Evolutionary conservation across 2,113 vertebrate genomes (phyloP).

Genomic region (Nerophis lumbriciformis): DNA sequence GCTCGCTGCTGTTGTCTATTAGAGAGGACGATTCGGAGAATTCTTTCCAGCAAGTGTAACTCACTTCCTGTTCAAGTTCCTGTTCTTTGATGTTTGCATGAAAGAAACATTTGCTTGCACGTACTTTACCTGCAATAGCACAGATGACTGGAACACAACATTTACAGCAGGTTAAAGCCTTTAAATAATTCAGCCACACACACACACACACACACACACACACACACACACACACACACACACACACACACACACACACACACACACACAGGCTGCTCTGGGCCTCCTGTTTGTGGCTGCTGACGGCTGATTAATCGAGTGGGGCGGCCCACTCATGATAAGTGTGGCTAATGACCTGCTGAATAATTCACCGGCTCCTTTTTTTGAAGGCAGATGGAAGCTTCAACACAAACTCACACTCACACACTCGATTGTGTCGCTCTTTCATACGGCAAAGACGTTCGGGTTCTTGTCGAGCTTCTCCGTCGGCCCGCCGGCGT

Average conservation of each 20-base stretch:
- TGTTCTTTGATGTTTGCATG: too few species aligned
- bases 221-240: neutral
- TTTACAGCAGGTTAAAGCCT: conserved; percentile 56
- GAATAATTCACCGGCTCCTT: conserved; percentile 66
- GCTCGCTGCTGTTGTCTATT: too few species aligned
- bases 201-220: neutral
- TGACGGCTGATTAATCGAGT: conserved; percentile 69
- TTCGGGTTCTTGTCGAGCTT: conserved; percentile 1
- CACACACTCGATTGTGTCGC: conserved; percentile 26
- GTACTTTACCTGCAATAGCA: conserved; percentile 53
- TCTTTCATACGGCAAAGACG: neutral
- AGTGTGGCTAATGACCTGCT: conserved; percentile 73
- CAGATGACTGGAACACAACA: conserved; percentile 57
- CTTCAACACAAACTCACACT: conserved; percentile 35
- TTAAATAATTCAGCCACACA: conserved; percentile 66
- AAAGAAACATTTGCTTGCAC: too few species aligned
- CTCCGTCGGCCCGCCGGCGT: conserved; percentile 20
- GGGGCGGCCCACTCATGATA: conserved; percentile 65
- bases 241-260: conserved; percentile 6
- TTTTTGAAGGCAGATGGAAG: conserved; percentile 54
- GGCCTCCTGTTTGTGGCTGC: conserved; percentile 51
- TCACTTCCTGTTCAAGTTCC: too few species aligned
- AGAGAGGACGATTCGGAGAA: too few species aligned
- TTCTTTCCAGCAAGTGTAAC: too few species aligned
- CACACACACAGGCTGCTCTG: conserved; percentile 22